These are phyloP conservation scores for Lacerta bilineata DNA, from an alignment of 2,797 vertebrate species.

Conservation along the genomic window DNA sequence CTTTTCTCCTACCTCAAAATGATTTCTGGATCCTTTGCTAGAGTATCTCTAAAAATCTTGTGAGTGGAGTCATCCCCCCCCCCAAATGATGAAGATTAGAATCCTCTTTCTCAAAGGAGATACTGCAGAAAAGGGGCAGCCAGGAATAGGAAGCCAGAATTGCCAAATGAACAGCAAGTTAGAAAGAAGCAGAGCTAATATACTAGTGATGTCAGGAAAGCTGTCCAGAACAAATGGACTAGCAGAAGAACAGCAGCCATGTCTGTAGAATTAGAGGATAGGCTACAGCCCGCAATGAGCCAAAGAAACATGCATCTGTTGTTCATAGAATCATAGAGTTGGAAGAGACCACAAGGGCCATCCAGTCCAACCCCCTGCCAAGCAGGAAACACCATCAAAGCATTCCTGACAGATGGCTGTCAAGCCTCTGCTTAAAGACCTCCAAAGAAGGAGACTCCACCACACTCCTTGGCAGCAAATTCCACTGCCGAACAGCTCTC, in stretches of 20 bases:
- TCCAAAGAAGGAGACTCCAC: too few species aligned
- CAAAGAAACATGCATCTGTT: neutral
- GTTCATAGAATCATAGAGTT: too few species aligned
- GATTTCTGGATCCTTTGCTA: constrained; percentile 21
- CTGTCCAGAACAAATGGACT: constrained; percentile 5
- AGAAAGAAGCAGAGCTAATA: neutral
- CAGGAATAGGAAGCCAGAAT: neutral
- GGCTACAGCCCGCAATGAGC: neutral
- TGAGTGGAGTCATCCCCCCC: neutral
- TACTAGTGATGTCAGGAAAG: neutral
- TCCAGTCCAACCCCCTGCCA: too few species aligned
- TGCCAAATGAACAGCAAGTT: constrained; percentile 5
- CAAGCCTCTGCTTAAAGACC: too few species aligned
- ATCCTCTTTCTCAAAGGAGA: constrained; percentile 1
- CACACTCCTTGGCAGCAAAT: too few species aligned
- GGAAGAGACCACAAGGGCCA: too few species aligned
- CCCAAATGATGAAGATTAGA: neutral
- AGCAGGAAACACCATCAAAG: too few species aligned
- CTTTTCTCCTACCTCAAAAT: constrained; percentile 22
- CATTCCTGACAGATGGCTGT: too few species aligned
- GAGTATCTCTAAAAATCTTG: neutral
- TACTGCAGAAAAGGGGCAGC: neutral
- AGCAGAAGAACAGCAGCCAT: neutral
- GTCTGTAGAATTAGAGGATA: neutral
- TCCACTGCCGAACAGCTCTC: too few species aligned